Evolutionary conservation across 2,113 vertebrate genomes (phyloP), one percentile per base, ranked within the genome.

Genomic region (Parus major): DNA sequence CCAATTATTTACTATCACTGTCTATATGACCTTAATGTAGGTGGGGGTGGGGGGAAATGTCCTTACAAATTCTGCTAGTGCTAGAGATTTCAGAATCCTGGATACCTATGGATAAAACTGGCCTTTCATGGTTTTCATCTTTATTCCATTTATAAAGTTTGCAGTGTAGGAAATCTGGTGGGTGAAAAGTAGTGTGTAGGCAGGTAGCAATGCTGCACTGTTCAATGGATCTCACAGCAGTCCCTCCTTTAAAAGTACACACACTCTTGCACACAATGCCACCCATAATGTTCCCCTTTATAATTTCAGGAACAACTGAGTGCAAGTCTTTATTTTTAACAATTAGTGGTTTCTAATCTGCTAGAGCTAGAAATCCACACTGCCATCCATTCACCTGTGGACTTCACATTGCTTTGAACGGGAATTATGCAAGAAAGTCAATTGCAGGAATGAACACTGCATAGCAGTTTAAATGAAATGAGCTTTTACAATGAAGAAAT

Each of bases 381-480:
- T 53, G 28, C 12, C 35, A 42, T 88, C 92, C 90, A 94, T 90
- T 94, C 75, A 66, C 35, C 50, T 65, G 49, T 69, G 88, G 69
- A 56, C 56, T 86, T 92, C 5, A 41, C 19, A 12, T 60, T 35
- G 17, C 57, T 94, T 84, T 69, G 65, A 84, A 85, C 0, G 0
- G 42, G 52, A 93, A 83, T 79, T 91, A 55, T 60, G 28, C 47
- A 83, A 50, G 52, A 55, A 85, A 88, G 82, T 93, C 61, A 77
- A 61, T n/a, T 87, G 68, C 59, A 71, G 61, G 41, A 64, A 63
- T 35, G 66, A 89, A 79, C 28, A 53, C 27, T 92, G 90, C 75
- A 69, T 63, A 72, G 73, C 52, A 71, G 61, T 97, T 96, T 92
- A 86, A 95, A 92, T 65, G 31, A 95, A 90, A 94, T 77, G 57